Evolutionary conservation across 2,113 vertebrate genomes (phyloP), one percentile per base, ranked within the genome.

Genomic region (Megalops atlanticus): DNA sequence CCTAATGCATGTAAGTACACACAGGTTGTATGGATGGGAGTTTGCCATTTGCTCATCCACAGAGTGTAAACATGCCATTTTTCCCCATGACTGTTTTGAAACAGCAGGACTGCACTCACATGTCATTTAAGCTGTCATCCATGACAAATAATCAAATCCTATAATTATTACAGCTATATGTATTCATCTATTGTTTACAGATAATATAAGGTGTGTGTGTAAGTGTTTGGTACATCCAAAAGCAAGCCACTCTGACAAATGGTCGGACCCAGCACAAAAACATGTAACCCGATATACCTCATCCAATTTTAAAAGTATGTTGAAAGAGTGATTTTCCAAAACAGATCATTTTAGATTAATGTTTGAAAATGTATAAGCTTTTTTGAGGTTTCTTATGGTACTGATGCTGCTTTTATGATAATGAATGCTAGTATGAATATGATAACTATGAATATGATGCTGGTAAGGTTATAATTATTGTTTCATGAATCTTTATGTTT

Each of bases 351-450:
- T 58, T 4, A 58, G 18, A 38, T 72, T 64, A 54, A 33, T 41
- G 70, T 47, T 45, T 36, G 10, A 64, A 64, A 64, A 81, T 79
- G 35, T 47, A 83, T 81, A 81, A 85, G 81, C 81, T 85, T 83
- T 72, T 72, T 40, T 64, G 11, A 71, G 91, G 92, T 93, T 88
- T 64, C 84, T 87, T 84, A 76, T 84, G 71, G 72, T 83, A 86
- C 74, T 75, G 49, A 72, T 68, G 54, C 40, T 80, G 83, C 77
- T 81, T 74, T 77, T 77, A 84, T 74, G 15, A 3, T 68, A n/a
- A n/a, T n/a, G n/a, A n/a, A n/a, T n/a, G n/a, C n/a, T n/a, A n/a
- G n/a, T n/a, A n/a, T n/a, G n/a, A n/a, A n/a, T n/a, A n/a, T n/a
- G n/a, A n/a, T n/a, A n/a, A n/a, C n/a, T n/a, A n/a, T n/a, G n/a